Conservation (phyloP, 2,888 invertebrate species). For the Pammene fasciana region DNA sequence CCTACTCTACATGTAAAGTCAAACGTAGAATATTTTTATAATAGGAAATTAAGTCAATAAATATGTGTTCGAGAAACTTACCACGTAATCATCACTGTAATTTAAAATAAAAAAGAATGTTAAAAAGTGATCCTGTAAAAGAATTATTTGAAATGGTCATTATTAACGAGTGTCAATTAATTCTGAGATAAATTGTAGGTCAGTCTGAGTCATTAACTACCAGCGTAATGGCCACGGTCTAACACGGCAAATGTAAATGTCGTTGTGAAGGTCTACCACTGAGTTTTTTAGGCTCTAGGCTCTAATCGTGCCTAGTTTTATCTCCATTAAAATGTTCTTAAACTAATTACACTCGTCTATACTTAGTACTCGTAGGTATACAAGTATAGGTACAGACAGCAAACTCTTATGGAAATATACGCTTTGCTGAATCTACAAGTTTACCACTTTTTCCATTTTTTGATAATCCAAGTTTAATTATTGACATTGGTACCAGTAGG, state of each 20-base stretch:
- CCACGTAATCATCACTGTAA: constrained; percentile 24
- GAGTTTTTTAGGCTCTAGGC: constrained; percentile 17
- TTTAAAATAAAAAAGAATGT: constrained; percentile 31
- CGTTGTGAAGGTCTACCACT: constrained; percentile 47
- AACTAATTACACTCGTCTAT: not conserved
- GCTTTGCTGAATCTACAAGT: too few relatives aligned
- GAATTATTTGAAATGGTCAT: constrained; percentile 49
- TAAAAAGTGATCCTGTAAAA: constrained; percentile 30
- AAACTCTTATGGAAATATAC: too few relatives aligned
- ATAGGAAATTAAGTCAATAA: constrained; percentile 43
- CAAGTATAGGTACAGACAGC: too few relatives aligned
- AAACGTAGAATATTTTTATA: constrained; percentile 38
- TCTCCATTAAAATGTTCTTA: not conserved
- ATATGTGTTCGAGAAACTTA: constrained; percentile 22
- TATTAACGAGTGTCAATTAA: constrained; percentile 59
- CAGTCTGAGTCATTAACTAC: constrained; percentile 38
- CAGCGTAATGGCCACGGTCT: constrained; percentile 31
- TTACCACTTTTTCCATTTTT: too few relatives aligned
- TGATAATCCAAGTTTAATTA: too few relatives aligned
- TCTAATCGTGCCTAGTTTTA: constrained; percentile 3
- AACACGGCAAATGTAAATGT: constrained; percentile 54
- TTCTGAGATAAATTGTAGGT: constrained; percentile 44
- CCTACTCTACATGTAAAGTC: constrained; percentile 18
- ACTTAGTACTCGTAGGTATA: too few relatives aligned
- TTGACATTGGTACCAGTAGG: too few relatives aligned